Conservation (phyloP, 2,113 vertebrate genomes). For the Hyperoodon ampullatus region DNA sequence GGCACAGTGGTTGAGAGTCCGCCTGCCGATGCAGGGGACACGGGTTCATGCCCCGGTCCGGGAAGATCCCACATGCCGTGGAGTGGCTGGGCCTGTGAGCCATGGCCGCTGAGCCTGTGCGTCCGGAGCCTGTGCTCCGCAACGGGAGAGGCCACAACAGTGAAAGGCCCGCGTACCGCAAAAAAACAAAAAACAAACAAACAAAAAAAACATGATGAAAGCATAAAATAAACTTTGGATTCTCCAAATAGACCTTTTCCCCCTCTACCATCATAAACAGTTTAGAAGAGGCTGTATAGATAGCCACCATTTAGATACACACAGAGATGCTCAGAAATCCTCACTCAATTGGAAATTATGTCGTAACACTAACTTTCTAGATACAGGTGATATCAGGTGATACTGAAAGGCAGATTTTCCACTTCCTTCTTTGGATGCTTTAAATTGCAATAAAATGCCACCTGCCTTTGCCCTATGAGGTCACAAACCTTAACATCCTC, state of each 20-base stretch:
- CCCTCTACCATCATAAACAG: background rate
- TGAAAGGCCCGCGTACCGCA: too few relatives aligned
- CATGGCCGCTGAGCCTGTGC: too few relatives aligned
- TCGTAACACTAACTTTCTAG: background rate
- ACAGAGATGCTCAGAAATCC: background rate
- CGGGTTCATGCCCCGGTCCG: too few relatives aligned
- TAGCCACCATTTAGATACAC: background rate
- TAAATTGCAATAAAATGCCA: background rate
- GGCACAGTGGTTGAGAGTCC: too few relatives aligned
- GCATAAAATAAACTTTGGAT: slow-evolving; percentile 4
- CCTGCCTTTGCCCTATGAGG: background rate
- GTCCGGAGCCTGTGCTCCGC: too few relatives aligned
- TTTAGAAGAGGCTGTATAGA: background rate
- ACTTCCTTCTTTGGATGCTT: background rate
- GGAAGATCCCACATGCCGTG: too few relatives aligned
- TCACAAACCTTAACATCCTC: background rate
- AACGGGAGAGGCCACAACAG: too few relatives aligned
- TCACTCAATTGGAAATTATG: fast-evolving
- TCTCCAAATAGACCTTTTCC: slow-evolving; percentile 4
- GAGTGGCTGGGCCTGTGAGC: too few relatives aligned
- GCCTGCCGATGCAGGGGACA: too few relatives aligned
- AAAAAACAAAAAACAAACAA: too few relatives aligned
- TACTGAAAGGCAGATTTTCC: background rate
- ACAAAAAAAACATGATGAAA: slow-evolving; percentile 18
- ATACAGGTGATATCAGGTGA: background rate